Conservation (phyloP, 2,888 invertebrate species). For the Diarsia brunnea region DNA sequence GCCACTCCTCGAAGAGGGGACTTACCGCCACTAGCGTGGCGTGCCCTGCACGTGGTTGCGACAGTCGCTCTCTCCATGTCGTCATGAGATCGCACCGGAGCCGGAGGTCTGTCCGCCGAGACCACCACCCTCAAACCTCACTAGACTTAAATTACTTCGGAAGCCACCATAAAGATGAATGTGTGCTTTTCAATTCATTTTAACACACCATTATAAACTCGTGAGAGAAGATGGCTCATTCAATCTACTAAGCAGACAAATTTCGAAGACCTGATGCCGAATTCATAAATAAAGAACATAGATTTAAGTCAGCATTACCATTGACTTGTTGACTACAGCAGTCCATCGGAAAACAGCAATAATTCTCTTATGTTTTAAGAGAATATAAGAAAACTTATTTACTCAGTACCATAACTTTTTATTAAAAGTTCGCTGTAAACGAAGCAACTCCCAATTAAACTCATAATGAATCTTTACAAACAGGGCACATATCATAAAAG, state of each 20-base stretch:
- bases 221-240: not conserved
- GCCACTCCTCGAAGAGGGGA: too few species aligned
- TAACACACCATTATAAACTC: not conserved
- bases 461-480: slow-evolving; percentile 23
- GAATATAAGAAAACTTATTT: not conserved
- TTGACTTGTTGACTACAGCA: not conserved
- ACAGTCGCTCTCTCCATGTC: too few species aligned
- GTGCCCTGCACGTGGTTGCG: too few species aligned
- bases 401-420: not conserved
- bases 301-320: not conserved
- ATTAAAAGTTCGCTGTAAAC: not conserved
- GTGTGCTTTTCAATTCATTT: not conserved
- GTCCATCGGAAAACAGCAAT: not conserved
- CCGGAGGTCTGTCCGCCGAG: too few species aligned
- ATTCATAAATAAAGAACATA: not conserved
- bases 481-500: slow-evolving; percentile 22
- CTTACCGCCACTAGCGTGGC: too few species aligned
- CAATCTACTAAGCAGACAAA: not conserved
- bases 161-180: not conserved
- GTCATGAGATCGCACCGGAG: too few species aligned
- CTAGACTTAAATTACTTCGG: not conserved
- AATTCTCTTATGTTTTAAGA: not conserved
- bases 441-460: slow-evolving; percentile 8
- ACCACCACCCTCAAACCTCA: not conserved
- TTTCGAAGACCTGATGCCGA: not conserved